Percentiles rank a stretch among this genome's conserved stretches.
These are phyloP conservation scores for Mycalesis mineus DNA, from an alignment of 2,888 invertebrate species.

Conservation along the genomic window DNA sequence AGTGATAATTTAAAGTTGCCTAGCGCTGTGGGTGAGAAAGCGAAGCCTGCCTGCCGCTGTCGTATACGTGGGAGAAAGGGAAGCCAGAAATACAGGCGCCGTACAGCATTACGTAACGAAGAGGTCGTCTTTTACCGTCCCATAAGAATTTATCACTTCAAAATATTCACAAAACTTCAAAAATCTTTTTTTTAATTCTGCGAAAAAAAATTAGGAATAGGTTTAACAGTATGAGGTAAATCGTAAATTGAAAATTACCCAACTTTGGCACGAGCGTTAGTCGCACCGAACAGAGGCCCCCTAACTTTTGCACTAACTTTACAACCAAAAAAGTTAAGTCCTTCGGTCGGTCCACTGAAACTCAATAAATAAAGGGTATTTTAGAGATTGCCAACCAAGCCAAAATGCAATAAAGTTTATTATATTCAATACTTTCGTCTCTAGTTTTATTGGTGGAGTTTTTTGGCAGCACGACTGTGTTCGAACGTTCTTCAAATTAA, in stretches of 20 bases:
- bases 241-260: neutral
- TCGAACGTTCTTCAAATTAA: neutral
- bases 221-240: neutral
- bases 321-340: constrained; percentile 8
- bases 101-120: too few relatives aligned
- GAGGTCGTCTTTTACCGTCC: too few relatives aligned
- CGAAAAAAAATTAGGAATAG: too few relatives aligned
- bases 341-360: constrained; percentile 1
- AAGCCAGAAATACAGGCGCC: too few relatives aligned
- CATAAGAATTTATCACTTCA: too few relatives aligned
- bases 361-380: constrained; percentile 8
- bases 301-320: constrained; percentile 11
- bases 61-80: too few relatives aligned
- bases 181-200: too few relatives aligned
- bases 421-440: neutral
- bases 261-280: neutral
- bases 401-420: constrained; percentile 4
- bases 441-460: neutral
- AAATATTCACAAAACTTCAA: too few relatives aligned
- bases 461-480: neutral
- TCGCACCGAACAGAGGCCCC: neutral
- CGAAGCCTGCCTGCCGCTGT: too few relatives aligned
- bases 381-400: constrained; percentile 4
- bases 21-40: too few relatives aligned
- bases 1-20: too few relatives aligned